Evolutionary conservation across 1,140 invertebrate species (phyloP), one percentile per base, ranked within the genome.

Genomic region (Agrilus planipennis): DNA sequence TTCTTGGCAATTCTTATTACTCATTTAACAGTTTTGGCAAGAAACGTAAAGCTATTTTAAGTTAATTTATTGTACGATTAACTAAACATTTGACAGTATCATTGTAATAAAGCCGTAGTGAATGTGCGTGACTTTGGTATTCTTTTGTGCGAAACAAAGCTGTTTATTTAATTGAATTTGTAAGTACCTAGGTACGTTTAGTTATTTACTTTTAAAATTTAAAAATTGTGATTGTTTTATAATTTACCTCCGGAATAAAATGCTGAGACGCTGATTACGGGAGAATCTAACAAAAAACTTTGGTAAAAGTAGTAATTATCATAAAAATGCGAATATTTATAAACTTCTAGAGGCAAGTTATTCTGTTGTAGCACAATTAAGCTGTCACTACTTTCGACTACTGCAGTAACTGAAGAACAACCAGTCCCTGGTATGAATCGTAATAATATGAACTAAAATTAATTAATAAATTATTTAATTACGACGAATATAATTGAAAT

Each of bases 251-350:
- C 34, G 10, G 17, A 15, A 36, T 36, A 36, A 36, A 36, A 36
- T 22, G 18, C 21, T 11, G 19, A 22, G 17, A 36, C 14, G 9
- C 34, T 14, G 12, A n/a, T n/a, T n/a, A 36, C 4, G 14, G 34
- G 3, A 3, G 17, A 3, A 11, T 36, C 34, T 12, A 14, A 3
- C 14, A 36, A 21, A n/a, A 36, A 21, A 12, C 34, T 36, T 36
- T 36, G 34, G 23, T 36, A 36, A 14, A 36, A 36, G n/a, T 36
- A 22, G 19, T 36, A 36, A 4, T 21, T 21, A 21, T 36, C 34
- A 36, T 3, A 21, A 3, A 3, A 21, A 2, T 5, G 19, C 11
- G 20, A 11, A 36, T 36, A 36, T 22, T 22, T 36, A 4, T 4
- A 36, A 11, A 36, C n/a, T 20, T 36, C 10, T 15, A 36, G 12